phyloP scores from a whole-genome alignment of 2,797 vertebrate species.

The Coracias cyanogaster region DNA sequence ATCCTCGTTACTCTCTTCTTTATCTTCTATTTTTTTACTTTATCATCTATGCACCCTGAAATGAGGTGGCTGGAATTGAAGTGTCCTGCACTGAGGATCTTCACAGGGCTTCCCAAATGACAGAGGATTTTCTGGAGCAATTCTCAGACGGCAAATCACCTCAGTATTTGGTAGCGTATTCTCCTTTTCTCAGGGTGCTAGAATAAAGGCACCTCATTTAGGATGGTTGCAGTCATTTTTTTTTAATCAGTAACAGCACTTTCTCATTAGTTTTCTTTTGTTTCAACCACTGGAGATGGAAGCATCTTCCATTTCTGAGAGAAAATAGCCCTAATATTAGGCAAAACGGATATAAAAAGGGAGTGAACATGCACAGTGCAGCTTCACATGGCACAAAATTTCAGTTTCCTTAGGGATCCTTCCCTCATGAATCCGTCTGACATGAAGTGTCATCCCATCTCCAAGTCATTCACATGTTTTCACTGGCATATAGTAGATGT shows the following conservation, averaged over 20 bases:
- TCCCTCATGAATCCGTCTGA: rapidly evolving
- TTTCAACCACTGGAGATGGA: not conserved
- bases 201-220: not conserved
- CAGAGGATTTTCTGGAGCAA: not conserved
- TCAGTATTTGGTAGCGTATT: not conserved
- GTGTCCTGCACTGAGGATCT: not conserved
- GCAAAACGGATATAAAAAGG: not conserved
- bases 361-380: not conserved
- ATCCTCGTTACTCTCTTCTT: not conserved
- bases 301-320: not conserved
- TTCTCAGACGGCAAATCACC: not conserved
- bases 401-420: not conserved
- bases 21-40: not conserved
- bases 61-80: not conserved
- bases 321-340: not conserved
- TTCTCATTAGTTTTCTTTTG: not conserved
- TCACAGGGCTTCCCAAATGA: not conserved
- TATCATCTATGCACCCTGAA: not conserved
- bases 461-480: not conserved
- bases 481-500: not conserved
- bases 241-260: not conserved
- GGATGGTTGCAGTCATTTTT: not conserved
- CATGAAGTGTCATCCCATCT: not conserved
- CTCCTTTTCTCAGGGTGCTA: not conserved
- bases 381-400: rapidly evolving